phyloP scores from a whole-genome alignment of 2,797 vertebrate genomes.

The Sebastes steindachneri region DNA sequence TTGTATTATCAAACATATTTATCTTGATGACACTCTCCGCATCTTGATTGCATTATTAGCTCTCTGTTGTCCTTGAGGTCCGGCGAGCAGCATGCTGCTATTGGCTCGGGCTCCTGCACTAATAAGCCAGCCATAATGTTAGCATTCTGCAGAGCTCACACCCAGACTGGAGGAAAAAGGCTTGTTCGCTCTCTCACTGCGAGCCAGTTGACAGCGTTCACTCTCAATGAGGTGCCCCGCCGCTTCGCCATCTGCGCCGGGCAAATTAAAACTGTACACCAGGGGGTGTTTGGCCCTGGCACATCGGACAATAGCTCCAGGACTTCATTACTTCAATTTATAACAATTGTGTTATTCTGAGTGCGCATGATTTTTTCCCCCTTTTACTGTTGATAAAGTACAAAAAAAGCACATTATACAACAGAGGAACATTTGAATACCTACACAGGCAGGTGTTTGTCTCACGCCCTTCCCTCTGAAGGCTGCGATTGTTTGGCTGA shows the following conservation, averaged over 20 bases:
- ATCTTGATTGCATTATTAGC: constrained; percentile 59
- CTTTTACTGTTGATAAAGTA: constrained; percentile 6
- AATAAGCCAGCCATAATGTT: constrained; percentile 72
- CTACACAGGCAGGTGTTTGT: constrained; percentile 23
- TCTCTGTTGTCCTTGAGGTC: constrained; percentile 69
- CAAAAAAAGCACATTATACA: constrained; percentile 8
- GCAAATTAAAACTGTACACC: constrained; percentile 75
- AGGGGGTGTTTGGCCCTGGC: constrained; percentile 59
- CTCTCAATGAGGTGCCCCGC: constrained; percentile 78
- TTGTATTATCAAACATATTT: constrained; percentile 50
- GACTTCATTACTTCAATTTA: constrained; percentile 63
- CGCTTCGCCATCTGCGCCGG: constrained; percentile 80
- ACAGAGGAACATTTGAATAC: constrained; percentile 43
- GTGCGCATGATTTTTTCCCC: background rate
- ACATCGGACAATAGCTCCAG: constrained; percentile 57
- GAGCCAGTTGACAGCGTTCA: constrained; percentile 71
- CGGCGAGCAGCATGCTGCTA: constrained; percentile 53
- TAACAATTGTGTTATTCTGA: constrained; percentile 27
- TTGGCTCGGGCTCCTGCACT: constrained; percentile 58
- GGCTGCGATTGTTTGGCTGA: constrained; percentile 44
- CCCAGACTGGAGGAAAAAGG: constrained; percentile 41
- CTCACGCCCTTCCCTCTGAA: constrained; percentile 13
- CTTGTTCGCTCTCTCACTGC: constrained; percentile 51
- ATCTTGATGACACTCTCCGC: constrained; percentile 51
- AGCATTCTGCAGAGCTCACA: constrained; percentile 59